These are phyloP conservation scores for Halcyon senegalensis DNA, from an alignment of 2,113 vertebrate genomes.

Conservation along the genomic window DNA sequence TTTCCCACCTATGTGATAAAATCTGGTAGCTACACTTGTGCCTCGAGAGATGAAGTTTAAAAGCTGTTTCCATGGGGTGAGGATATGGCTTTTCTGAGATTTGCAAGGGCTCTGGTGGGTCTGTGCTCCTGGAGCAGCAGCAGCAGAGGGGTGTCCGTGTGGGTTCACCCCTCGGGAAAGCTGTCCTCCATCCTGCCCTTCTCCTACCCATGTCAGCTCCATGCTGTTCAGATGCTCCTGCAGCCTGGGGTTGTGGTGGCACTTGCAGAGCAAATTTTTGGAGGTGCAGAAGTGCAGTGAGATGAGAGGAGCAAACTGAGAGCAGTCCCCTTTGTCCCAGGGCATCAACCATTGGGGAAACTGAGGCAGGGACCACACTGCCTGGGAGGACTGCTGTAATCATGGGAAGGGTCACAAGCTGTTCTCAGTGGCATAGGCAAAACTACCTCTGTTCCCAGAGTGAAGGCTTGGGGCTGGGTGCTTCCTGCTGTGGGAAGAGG, in stretches of 20 bases:
- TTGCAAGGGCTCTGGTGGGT: neutral
- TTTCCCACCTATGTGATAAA: neutral
- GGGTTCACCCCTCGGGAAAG: neutral
- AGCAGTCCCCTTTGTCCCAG: neutral
- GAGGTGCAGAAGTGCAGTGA: neutral
- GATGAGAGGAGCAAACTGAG: neutral
- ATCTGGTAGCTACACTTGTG: rapidly evolving
- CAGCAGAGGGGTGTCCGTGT: neutral
- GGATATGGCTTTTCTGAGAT: neutral
- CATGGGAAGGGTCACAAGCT: neutral
- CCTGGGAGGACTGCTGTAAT: neutral
- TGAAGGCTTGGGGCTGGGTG: neutral
- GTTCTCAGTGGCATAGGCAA: neutral
- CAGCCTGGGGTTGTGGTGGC: neutral
- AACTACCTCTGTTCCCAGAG: neutral
- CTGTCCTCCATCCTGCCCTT: neutral
- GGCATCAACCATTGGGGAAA: neutral
- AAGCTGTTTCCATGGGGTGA: neutral
- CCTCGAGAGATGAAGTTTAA: neutral
- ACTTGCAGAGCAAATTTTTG: neutral
- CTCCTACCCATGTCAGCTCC: neutral
- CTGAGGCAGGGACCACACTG: neutral
- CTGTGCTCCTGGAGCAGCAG: neutral
- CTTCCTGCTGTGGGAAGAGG: neutral
- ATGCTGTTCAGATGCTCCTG: neutral